Evolutionary conservation across 2,113 vertebrate genomes (phyloP).

Genomic region (Callocephalon fimbriatum): DNA sequence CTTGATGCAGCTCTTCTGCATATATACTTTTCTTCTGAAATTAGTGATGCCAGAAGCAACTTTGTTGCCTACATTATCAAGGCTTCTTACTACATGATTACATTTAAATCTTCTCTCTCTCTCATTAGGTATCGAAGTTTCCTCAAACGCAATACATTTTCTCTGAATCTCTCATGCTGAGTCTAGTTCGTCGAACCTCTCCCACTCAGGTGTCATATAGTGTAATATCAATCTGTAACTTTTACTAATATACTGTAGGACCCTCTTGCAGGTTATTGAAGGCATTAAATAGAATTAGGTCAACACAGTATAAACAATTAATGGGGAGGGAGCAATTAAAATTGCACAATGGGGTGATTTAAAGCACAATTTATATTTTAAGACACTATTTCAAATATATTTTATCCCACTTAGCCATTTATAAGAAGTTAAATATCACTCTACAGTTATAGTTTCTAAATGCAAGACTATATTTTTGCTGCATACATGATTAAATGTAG

Average conservation of each 20-base stretch:
- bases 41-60: not conserved
- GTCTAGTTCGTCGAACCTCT: not conserved
- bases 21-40: not conserved
- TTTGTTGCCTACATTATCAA: not conserved
- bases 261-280: not conserved
- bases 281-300: not conserved
- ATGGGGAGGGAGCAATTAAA: not conserved
- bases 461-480: not conserved
- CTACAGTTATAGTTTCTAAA: not conserved
- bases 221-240: not conserved
- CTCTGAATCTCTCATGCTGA: not conserved
- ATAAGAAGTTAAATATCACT: not conserved
- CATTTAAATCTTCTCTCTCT: not conserved
- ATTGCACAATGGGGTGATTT: not conserved
- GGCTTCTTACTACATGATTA: not conserved
- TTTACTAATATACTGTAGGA: not conserved
- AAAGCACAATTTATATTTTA: slow-evolving; percentile 3
- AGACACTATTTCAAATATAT: not conserved
- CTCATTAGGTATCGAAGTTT: not conserved
- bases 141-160: not conserved
- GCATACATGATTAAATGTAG: not conserved
- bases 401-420: not conserved
- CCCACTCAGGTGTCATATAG: not conserved
- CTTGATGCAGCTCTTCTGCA: not conserved
- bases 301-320: not conserved